Percentiles rank a stretch among this genome's conserved stretches.
Evolutionary conservation across 2,797 vertebrate species (phyloP).

Genomic region (Acridotheres tristis): DNA sequence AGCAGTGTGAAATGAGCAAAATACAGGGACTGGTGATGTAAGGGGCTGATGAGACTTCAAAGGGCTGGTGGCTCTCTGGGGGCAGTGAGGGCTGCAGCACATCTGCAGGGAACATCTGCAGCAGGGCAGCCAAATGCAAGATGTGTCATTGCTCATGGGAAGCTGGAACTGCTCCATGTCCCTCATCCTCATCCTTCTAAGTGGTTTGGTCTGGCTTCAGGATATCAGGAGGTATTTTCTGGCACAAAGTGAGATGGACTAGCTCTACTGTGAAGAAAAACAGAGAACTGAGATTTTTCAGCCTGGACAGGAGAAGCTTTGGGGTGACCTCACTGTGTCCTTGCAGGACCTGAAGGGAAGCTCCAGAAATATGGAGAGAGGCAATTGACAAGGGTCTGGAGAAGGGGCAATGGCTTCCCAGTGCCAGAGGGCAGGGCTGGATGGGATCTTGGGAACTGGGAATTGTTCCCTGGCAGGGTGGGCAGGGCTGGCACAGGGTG

Average conservation of each 20-base stretch:
- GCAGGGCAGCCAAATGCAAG: background rate
- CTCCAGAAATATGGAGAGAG: background rate
- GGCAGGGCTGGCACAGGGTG: background rate
- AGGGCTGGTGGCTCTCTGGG: background rate
- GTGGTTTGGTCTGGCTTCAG: accelerated
- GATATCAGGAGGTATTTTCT: background rate
- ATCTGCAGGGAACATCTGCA: background rate
- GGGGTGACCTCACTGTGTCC: background rate
- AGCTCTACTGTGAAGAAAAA: background rate
- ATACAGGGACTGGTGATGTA: accelerated
- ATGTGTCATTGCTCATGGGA: background rate
- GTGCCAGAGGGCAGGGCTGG: too few species aligned
- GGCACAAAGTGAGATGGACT: background rate
- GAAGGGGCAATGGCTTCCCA: background rate
- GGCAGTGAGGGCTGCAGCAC: background rate
- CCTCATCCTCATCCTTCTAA: background rate
- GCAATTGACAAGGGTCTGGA: too few species aligned
- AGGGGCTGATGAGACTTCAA: background rate
- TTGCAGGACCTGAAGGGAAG: background rate
- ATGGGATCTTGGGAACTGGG: accelerated
- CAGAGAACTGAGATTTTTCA: background rate
- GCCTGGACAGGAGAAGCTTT: background rate
- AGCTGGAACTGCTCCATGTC: background rate
- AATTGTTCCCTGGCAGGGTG: background rate
- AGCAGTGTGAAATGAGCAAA: background rate